Conservation (phyloP, 2,797 vertebrate species). For the Notolabrus celidotus region DNA sequence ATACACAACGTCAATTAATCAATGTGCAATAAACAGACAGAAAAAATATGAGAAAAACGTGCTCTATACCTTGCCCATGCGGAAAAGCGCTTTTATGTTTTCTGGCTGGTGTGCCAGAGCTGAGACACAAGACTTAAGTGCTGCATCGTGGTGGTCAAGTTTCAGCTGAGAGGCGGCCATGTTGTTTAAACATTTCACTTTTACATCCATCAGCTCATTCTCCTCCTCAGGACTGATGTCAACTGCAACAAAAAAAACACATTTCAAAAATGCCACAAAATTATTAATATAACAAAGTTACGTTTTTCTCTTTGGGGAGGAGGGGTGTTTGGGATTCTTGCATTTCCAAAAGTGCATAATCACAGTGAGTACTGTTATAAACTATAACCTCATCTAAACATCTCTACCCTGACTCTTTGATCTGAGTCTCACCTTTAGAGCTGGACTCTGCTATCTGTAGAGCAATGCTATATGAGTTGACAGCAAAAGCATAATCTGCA, state of each 20-base stretch:
- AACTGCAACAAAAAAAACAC: slow-evolving; percentile 80
- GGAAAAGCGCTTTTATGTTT: slow-evolving; percentile 96
- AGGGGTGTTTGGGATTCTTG: too few relatives aligned
- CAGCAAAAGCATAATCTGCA: slow-evolving; percentile 91
- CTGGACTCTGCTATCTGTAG: slow-evolving; percentile 91
- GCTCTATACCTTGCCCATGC: slow-evolving; percentile 93
- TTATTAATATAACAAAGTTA: too few relatives aligned
- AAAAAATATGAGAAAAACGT: not conserved
- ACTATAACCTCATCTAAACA: not conserved
- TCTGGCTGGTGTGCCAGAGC: slow-evolving; percentile 92
- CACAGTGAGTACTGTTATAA: too few relatives aligned
- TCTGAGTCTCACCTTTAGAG: slow-evolving; percentile 89
- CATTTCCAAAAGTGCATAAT: too few relatives aligned
- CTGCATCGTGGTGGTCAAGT: slow-evolving; percentile 93
- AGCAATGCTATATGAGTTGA: slow-evolving; percentile 95
- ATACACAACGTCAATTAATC: slow-evolving; percentile 14
- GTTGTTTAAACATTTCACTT: slow-evolving; percentile 98
- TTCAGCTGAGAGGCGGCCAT: slow-evolving; percentile 97
- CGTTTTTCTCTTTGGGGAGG: too few relatives aligned
- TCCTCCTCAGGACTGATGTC: slow-evolving; percentile 91
- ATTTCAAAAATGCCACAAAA: not conserved
- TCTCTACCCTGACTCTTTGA: not conserved
- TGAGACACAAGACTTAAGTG: slow-evolving; percentile 91
- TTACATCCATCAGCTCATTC: slow-evolving; percentile 89
- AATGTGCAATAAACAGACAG: not conserved